phyloP scores from a whole-genome alignment of 2,888 invertebrate species.

The Drosophila sordidula region DNA sequence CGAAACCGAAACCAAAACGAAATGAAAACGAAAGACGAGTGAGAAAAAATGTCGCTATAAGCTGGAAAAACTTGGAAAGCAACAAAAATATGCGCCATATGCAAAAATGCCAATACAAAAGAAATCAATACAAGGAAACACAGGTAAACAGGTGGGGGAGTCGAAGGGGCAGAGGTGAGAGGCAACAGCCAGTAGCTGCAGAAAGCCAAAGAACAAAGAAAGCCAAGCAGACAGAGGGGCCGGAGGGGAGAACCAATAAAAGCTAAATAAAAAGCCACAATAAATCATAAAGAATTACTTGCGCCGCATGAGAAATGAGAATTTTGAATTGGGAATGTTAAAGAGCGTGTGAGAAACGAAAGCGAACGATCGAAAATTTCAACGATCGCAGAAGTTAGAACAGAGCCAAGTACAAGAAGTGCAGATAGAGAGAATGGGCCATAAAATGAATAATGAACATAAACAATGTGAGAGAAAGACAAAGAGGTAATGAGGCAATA shows the following conservation, averaged over 20 bases:
- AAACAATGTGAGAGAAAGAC: conserved; percentile 19
- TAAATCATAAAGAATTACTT: conserved; percentile 54
- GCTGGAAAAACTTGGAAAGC: conserved; percentile 58
- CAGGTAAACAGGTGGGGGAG: conserved; percentile 31
- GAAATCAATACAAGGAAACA: conserved; percentile 17
- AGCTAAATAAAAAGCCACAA: conserved; percentile 30
- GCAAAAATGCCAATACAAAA: conserved; percentile 57
- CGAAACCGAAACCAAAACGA: conserved; percentile 38
- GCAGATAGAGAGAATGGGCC: not conserved
- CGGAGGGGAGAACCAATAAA: conserved; percentile 41
- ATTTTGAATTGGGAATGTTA: conserved; percentile 20
- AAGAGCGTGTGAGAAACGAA: conserved; percentile 28
- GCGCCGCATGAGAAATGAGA: conserved; percentile 54
- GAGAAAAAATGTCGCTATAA: conserved; percentile 48
- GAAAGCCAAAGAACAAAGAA: conserved; percentile 16
- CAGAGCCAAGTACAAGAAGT: not conserved
- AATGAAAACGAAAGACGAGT: conserved; percentile 10
- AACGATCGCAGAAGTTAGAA: conserved; percentile 20
- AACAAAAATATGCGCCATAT: conserved; percentile 65
- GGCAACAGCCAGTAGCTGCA: conserved; percentile 28
- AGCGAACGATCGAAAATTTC: conserved; percentile 17
- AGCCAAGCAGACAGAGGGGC: not conserved
- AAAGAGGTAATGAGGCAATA: conserved; percentile 27
- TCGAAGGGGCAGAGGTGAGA: not conserved
- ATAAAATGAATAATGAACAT: conserved; percentile 4